Conservation (phyloP, 2,888 invertebrate species). For the Gerris lacustris region DNA sequence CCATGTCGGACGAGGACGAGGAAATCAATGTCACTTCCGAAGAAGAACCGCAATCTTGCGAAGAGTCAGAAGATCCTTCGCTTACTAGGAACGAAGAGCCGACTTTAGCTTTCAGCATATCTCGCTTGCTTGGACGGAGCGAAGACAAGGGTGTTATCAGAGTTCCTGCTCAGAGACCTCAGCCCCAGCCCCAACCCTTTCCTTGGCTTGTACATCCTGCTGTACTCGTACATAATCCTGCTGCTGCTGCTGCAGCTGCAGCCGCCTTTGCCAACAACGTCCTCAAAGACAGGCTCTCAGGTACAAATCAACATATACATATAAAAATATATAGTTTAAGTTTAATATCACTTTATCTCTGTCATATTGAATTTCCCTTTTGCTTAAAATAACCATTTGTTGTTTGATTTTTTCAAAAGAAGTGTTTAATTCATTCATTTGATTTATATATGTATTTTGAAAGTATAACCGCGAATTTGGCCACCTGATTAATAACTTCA, state of each 20-base stretch:
- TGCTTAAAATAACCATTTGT: too few relatives aligned
- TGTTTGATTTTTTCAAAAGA: too few relatives aligned
- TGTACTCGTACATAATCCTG: conserved; percentile 32
- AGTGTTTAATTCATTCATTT: too few relatives aligned
- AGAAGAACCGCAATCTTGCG: conserved; percentile 48
- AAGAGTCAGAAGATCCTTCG: conserved; percentile 34
- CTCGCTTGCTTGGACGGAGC: conserved; percentile 53
- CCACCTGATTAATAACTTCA: too few relatives aligned
- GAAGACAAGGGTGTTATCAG: conserved; percentile 37
- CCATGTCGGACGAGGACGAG: conserved; percentile 44
- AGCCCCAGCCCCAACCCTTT: conserved; percentile 40
- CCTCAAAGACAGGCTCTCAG: conserved; percentile 69
- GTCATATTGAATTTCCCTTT: too few relatives aligned
- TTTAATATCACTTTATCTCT: background rate
- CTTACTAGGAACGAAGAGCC: conserved; percentile 35
- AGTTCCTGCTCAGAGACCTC: conserved; percentile 47
- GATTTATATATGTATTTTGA: too few relatives aligned
- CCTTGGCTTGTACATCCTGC: conserved; percentile 47
- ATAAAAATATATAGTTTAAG: background rate
- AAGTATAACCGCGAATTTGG: too few relatives aligned
- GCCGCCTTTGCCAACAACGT: conserved; percentile 69
- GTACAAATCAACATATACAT: conserved; percentile 40
- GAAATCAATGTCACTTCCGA: conserved; percentile 57
- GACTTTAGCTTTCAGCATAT: conserved; percentile 66
- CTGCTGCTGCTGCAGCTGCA: conserved; percentile 37